Conservation (phyloP, 2,888 invertebrate species). For the Drosophila austrosaltans region DNA sequence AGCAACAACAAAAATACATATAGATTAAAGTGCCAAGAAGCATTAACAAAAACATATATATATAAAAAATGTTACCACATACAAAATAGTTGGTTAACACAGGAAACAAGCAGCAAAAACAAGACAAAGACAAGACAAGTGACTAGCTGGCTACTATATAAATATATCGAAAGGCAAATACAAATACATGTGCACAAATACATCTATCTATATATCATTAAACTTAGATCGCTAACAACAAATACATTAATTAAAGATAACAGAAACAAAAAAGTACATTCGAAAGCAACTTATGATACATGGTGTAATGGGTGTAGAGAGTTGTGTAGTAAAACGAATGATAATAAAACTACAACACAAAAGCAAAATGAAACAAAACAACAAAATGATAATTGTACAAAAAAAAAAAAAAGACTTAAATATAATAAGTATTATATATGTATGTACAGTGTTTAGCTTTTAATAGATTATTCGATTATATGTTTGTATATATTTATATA, state of each 20-base stretch:
- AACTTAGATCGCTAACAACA: slow-evolving; percentile 26
- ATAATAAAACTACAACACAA: slow-evolving; percentile 17
- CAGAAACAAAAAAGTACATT: slow-evolving; percentile 22
- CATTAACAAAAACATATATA: not conserved
- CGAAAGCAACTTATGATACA: slow-evolving; percentile 32
- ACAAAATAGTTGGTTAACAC: slow-evolving; percentile 6
- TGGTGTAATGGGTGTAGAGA: slow-evolving; percentile 8
- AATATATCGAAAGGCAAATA: slow-evolving; percentile 1
- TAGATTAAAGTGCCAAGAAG: slow-evolving; percentile 6
- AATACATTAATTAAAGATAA: slow-evolving; percentile 34
- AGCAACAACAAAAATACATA: slow-evolving; percentile 5
- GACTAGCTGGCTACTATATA: not conserved
- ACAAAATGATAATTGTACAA: not conserved
- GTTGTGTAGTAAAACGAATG: slow-evolving; percentile 6
- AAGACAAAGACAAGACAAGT: not conserved
- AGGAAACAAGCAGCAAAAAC: slow-evolving; percentile 7
- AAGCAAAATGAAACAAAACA: not conserved
- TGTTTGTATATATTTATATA: too few relatives aligned
- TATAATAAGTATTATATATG: not conserved
- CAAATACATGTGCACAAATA: slow-evolving; percentile 5
- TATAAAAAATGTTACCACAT: not conserved
- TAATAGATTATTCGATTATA: not conserved
- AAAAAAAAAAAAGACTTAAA: not conserved
- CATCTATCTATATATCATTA: slow-evolving; percentile 10
- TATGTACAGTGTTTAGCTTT: slow-evolving; percentile 1